Evolutionary conservation across 2,113 vertebrate species (phyloP).

Genomic region (Bucco capensis): DNA sequence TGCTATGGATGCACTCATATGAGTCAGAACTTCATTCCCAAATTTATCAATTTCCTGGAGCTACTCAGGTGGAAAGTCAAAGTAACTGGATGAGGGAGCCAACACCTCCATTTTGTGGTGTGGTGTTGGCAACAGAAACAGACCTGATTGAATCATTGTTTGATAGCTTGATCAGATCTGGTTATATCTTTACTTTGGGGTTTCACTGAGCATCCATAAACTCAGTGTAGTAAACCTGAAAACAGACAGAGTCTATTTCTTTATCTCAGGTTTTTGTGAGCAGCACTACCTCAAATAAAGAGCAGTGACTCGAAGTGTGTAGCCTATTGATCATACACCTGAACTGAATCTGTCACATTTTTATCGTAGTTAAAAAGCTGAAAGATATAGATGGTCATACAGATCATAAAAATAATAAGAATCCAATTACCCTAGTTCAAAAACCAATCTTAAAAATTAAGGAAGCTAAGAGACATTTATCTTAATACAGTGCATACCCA

Average conservation of each 20-base stretch:
- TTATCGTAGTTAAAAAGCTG: slow-evolving; percentile 60
- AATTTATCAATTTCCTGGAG: neutral
- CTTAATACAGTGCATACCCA: neutral
- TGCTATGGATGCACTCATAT: neutral
- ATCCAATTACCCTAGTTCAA: slow-evolving; percentile 73
- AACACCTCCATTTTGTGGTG: neutral
- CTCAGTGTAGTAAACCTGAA: neutral
- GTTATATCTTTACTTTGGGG: neutral
- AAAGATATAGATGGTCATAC: slow-evolving; percentile 61
- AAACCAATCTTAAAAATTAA: slow-evolving; percentile 64
- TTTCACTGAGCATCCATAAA: neutral
- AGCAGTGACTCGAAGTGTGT: neutral
- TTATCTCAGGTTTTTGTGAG: neutral
- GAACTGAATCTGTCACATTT: neutral
- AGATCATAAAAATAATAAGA: slow-evolving; percentile 68
- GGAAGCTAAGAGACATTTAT: slow-evolving; percentile 29
- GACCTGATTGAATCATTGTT: neutral
- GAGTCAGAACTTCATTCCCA: neutral
- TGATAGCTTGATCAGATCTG: neutral
- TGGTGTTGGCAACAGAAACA: neutral
- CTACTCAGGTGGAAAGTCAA: neutral
- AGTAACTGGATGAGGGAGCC: neutral
- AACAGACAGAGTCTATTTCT: accelerated
- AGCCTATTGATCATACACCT: neutral
- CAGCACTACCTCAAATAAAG: neutral